Base-by-base conservation (phyloP, 2,113 vertebrate species). In the Parotia lawesii region DNA sequence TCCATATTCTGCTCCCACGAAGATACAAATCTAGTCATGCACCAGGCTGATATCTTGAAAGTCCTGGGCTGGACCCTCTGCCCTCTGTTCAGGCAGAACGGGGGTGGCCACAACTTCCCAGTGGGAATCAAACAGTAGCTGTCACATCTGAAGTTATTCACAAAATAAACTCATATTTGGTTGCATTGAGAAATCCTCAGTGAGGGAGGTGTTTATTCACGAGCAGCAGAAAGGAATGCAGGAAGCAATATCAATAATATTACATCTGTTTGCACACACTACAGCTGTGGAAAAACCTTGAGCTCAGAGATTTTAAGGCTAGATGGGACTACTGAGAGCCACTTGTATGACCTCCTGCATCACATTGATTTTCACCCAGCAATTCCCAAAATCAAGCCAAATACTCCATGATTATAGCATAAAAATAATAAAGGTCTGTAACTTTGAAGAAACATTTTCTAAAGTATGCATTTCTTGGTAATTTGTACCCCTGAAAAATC, bases 91-190 rank as follows among this genome's bases (percentile, higher is more conserved):
- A 56, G 47, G 56, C 44, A 80, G 74, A 73, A 51, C 1, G 8
- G 33, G 38, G 42, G 33, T 0, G 1, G 35, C 33, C 0, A 0
- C 42, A 40, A 27, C 27, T 90, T 87, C 64, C 35, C 78, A 66
- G 12, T 5, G 18, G 31, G 67, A 93, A 80, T 56, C 28, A 44
- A 81, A 38, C 10, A 31, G 51, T 38, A 70, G 53, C 66, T 82
- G 61, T 56, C 2, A 3, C 50, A 65, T 51, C 47, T 62, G 44
- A 47, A 73, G 29, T 50, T 88, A 60, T 67, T 93, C 47, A 70
- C 64, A 74, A 91, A 83, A 61, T 22, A 87, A 80, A 87, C 10
- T 89, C 8, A 1, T 64, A 54, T 83, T 85, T 8, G 10, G 51
- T 29, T 77, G 64, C 53, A 51, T 3, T 76, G 40, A 67, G 81